phyloP scores from a whole-genome alignment of 1,140 invertebrate species.

The Procambarus clarkii region DNA sequence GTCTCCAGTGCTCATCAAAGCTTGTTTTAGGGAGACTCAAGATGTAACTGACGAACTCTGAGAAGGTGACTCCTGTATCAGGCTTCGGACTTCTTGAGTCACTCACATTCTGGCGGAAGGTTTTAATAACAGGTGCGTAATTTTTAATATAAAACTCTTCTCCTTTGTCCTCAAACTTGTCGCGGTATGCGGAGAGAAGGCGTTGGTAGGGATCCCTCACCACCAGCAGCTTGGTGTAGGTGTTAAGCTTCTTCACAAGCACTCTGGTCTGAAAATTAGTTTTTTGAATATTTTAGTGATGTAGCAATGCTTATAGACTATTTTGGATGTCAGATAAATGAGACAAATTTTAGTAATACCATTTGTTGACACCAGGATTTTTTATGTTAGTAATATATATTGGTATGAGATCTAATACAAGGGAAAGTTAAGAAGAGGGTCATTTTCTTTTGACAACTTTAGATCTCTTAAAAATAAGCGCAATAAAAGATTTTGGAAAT shows the following conservation, averaged over 20 bases:
- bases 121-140: not conserved
- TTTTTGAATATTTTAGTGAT: not conserved
- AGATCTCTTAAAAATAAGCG: too few species aligned
- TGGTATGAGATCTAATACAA: too few species aligned
- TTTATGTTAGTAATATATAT: too few species aligned
- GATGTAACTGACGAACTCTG: slow-evolving; percentile 40
- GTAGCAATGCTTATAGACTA: too few species aligned
- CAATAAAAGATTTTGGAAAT: too few species aligned
- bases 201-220: slow-evolving; percentile 55
- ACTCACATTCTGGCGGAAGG: slow-evolving; percentile 1
- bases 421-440: too few species aligned
- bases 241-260: slow-evolving; percentile 24
- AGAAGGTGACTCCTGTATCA: slow-evolving; percentile 30
- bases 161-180: slow-evolving; percentile 38
- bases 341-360: too few species aligned
- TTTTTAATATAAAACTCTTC: not conserved
- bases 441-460: too few species aligned
- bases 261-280: not conserved
- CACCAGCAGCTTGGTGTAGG: slow-evolving; percentile 42
- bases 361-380: too few species aligned
- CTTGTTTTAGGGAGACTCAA: not conserved
- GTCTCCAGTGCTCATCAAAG: slow-evolving; percentile 55
- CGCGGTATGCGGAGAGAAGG: slow-evolving; percentile 41
- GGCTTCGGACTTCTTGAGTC: not conserved
- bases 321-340: too few species aligned